Evolutionary conservation across 2,888 invertebrate species (phyloP).

Genomic region (Lissonota sp.): DNA sequence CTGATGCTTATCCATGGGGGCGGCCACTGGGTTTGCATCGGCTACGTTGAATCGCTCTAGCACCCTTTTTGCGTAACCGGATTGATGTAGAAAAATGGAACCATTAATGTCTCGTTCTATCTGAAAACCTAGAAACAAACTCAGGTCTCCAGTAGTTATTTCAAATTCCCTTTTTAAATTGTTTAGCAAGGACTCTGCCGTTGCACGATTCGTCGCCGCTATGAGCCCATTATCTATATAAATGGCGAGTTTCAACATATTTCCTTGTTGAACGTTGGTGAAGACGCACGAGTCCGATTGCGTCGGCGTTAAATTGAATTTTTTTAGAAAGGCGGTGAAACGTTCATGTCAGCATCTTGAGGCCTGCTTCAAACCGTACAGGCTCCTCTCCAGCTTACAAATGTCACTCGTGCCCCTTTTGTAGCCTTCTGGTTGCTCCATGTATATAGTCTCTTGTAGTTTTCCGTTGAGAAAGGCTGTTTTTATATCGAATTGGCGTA

Average conservation of each 20-base stretch:
- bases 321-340: conserved; percentile 68
- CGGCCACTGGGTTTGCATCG: conserved; percentile 54
- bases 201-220: conserved; percentile 27
- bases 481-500: conserved; percentile 53
- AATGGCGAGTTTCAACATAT: conserved; percentile 53
- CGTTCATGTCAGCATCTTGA: conserved; percentile 75
- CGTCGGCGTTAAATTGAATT: conserved; percentile 68
- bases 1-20: conserved; percentile 45
- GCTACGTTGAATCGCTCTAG: conserved; percentile 58
- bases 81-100: conserved; percentile 61
- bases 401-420: conserved; percentile 69
- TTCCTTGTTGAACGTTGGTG: conserved; percentile 42
- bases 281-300: conserved; percentile 64
- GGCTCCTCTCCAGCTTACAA: conserved; percentile 73
- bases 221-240: conserved; percentile 65
- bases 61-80: conserved; percentile 52
- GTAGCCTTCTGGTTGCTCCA: conserved; percentile 68
- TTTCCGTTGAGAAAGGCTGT: conserved; percentile 55
- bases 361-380: conserved; percentile 79
- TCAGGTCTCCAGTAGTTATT: conserved; percentile 37
- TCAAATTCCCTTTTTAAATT: conserved; percentile 45
- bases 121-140: conserved; percentile 59
- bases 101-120: conserved; percentile 49
- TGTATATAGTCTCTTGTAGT: conserved; percentile 58
- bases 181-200: conserved; percentile 30